A percentile compares a stretch with the other conserved stretches of the same genome.
Conservation (phyloP, 2,797 vertebrate species). For the Arctocebus calabarensis region DNA sequence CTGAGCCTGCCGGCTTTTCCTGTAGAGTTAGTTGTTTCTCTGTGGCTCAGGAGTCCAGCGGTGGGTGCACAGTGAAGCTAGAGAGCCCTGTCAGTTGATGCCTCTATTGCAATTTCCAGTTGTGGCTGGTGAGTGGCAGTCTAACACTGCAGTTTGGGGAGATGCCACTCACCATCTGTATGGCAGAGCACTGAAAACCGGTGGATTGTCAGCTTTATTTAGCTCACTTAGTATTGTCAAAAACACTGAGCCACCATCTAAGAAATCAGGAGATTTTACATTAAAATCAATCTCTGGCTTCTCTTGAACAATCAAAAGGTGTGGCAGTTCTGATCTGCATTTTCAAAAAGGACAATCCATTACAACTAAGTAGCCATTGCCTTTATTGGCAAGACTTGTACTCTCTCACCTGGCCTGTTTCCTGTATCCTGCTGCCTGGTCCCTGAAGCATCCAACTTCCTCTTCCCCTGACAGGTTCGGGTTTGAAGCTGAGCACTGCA, state of each 20-base stretch:
- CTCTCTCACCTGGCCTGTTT: neutral
- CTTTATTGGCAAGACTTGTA: neutral
- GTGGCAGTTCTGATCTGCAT: neutral
- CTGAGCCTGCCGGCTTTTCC: neutral
- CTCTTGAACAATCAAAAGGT: constrained; percentile 51
- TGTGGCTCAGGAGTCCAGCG: neutral
- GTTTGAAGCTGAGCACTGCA: neutral
- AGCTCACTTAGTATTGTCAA: constrained; percentile 25
- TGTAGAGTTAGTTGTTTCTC: constrained; percentile 23
- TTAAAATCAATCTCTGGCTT: constrained; percentile 47
- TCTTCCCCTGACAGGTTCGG: neutral
- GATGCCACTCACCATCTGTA: neutral
- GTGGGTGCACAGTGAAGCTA: neutral
- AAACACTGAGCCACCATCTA: neutral
- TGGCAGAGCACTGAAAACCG: neutral
- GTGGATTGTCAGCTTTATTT: neutral
- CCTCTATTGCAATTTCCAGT: constrained; percentile 46
- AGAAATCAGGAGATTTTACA: constrained; percentile 45
- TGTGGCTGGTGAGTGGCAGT: constrained; percentile 66
- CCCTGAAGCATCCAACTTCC: neutral
- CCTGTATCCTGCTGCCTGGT: neutral
- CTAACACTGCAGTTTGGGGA: constrained; percentile 26
- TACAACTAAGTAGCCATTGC: neutral
- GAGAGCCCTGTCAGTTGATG: neutral
- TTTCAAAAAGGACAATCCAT: constrained; percentile 65